These are phyloP conservation scores for Mohoua ochrocephala DNA, from an alignment of 2,113 vertebrate genomes.

Conservation along the genomic window DNA sequence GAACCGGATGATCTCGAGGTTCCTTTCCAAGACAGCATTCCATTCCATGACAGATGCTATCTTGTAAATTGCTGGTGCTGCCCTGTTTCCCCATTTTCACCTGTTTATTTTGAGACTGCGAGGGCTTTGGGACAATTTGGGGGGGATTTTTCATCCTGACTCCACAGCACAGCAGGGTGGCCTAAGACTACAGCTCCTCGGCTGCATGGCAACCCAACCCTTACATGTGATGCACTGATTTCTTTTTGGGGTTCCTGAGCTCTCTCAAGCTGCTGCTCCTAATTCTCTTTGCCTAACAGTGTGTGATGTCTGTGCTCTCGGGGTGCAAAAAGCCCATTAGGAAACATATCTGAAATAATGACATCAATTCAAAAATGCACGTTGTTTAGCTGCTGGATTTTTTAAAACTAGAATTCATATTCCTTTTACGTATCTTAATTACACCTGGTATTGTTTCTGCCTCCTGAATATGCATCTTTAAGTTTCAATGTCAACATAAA, in stretches of 20 bases:
- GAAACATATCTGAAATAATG: neutral
- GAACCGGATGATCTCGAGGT: neutral
- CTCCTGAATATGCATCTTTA: neutral
- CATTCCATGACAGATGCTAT: neutral
- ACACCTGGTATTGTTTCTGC: neutral
- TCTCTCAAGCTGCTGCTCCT: neutral
- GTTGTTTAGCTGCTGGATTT: neutral
- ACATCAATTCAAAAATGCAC: neutral
- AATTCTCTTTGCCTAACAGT: neutral
- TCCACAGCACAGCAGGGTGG: neutral
- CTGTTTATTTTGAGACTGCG: neutral
- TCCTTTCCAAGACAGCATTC: neutral
- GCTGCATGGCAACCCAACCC: neutral
- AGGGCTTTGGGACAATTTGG: neutral
- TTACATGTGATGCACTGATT: neutral
- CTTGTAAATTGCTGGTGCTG: neutral
- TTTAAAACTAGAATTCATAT: neutral
- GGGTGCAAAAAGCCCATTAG: neutral
- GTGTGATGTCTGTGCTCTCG: neutral
- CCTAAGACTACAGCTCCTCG: neutral
- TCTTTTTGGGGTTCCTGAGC: neutral
- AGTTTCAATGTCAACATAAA: neutral
- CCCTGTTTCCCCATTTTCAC: neutral
- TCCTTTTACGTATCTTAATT: neutral
- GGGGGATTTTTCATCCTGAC: neutral